phyloP scores from a whole-genome alignment of 92 coral and sea anemone species.

The Palythoa grandiflora region DNA sequence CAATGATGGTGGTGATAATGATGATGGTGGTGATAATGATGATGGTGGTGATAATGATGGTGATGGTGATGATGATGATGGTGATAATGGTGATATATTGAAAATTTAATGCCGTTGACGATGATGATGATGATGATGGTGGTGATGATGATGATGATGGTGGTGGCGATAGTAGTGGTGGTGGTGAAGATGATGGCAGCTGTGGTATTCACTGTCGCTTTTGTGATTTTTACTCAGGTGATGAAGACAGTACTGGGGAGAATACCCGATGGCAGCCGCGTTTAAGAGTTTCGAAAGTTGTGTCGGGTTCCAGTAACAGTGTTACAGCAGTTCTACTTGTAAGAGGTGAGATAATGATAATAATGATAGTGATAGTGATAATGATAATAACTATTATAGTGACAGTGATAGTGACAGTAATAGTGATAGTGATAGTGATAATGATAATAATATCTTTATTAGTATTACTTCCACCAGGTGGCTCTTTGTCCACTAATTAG shows the following conservation, averaged over 20 bases:
- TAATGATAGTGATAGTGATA: too few species aligned
- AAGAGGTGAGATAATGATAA: constrained; percentile 42
- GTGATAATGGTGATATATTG: background rate
- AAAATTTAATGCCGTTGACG: background rate
- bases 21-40: background rate
- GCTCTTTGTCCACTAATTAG: too few species aligned
- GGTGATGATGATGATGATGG: background rate
- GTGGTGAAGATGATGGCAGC: background rate
- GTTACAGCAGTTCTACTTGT: constrained; percentile 79
- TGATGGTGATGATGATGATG: background rate
- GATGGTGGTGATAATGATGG: background rate
- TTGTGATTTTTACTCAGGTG: background rate
- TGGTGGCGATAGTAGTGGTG: background rate
- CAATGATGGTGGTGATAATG: background rate
- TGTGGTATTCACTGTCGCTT: background rate
- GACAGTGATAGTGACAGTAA: too few species aligned
- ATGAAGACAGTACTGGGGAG: background rate
- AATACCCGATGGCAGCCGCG: constrained; percentile 53
- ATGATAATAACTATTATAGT: too few species aligned
- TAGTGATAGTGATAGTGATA: too few species aligned
- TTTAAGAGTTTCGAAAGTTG: constrained; percentile 75
- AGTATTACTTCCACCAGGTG: too few species aligned
- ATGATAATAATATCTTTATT: too few species aligned
- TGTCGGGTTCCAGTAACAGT: constrained; percentile 80
- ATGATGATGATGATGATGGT: background rate